phyloP scores from a whole-genome alignment of 1,140 invertebrate genomes.

The Papilio dardanus region DNA sequence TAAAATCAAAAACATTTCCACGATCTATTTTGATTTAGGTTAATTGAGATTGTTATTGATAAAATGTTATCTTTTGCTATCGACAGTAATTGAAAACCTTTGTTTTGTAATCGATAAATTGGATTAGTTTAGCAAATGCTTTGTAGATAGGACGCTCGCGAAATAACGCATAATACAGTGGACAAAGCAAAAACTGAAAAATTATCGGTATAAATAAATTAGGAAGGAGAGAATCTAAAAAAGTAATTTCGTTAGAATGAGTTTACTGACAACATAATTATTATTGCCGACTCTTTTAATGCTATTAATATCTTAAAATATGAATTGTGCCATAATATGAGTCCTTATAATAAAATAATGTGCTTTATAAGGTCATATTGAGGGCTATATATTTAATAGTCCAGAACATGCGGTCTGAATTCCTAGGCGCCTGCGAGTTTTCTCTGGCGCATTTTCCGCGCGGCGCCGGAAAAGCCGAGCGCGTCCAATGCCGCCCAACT shows the following conservation, averaged over 20 bases:
- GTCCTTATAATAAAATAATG: not conserved
- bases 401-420: conserved; percentile 21
- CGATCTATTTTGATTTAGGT: conserved; percentile 16
- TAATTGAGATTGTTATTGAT: conserved; percentile 10
- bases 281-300: not conserved
- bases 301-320: not conserved
- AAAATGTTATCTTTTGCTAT: conserved; percentile 18
- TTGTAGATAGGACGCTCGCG: not conserved
- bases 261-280: too few relatives aligned
- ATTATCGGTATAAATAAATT: not conserved
- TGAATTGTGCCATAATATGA: not conserved
- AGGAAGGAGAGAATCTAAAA: too few relatives aligned
- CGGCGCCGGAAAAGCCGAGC: conserved; percentile 9
- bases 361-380: not conserved
- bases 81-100: conserved; percentile 18
- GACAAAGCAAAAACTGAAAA: too few relatives aligned
- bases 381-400: not conserved
- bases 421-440: conserved; percentile 12
- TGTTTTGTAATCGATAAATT: conserved; percentile 1
- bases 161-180: not conserved
- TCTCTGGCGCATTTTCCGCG: conserved; percentile 17
- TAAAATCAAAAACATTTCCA: conserved; percentile 3
- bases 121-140: not conserved
- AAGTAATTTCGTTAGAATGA: too few relatives aligned
- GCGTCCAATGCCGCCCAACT: not conserved